A percentile compares a stretch with the other conserved stretches of the same genome.
Evolutionary conservation across 2,888 invertebrate genomes (phyloP).

Genomic region (Griposia aprilina): DNA sequence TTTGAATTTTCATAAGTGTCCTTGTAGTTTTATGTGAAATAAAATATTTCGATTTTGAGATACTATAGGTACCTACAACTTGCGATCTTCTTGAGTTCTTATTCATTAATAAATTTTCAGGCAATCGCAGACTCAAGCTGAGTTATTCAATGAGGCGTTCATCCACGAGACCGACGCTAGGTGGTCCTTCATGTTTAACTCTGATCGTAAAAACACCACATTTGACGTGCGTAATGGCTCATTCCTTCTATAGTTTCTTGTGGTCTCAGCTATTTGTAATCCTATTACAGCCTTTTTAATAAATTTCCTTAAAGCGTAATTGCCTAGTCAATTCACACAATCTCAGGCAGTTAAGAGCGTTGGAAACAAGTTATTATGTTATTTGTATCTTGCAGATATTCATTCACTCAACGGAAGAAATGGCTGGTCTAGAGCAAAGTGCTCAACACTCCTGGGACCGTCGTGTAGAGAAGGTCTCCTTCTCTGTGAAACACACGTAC

Average conservation of each 20-base stretch:
- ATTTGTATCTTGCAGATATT: constrained; percentile 85
- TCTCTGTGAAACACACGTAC: constrained; percentile 94
- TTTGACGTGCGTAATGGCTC: constrained; percentile 81
- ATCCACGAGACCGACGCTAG: constrained; percentile 93
- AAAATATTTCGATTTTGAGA: no score
- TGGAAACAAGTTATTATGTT: not conserved
- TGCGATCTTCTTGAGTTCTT: not conserved
- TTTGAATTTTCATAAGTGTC: no score
- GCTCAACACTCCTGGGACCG: constrained; percentile 93
- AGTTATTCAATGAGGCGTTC: constrained; percentile 87
- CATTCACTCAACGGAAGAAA: constrained; percentile 93
- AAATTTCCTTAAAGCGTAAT: not conserved
- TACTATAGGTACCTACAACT: no score
- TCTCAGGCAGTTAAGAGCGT: not conserved
- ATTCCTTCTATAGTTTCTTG: not conserved
- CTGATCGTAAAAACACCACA: constrained; percentile 84
- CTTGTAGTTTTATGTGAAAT: no score
- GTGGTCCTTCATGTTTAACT: constrained; percentile 91
- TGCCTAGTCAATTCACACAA: no score
- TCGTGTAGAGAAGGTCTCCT: constrained; percentile 91
- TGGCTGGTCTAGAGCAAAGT: constrained; percentile 92
- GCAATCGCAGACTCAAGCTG: constrained; percentile 81
- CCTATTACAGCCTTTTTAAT: not conserved
- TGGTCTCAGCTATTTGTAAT: not conserved
- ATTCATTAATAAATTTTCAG: constrained; percentile 72